Conservation (phyloP, 2,888 invertebrate genomes). For the Rapana venosa region DNA sequence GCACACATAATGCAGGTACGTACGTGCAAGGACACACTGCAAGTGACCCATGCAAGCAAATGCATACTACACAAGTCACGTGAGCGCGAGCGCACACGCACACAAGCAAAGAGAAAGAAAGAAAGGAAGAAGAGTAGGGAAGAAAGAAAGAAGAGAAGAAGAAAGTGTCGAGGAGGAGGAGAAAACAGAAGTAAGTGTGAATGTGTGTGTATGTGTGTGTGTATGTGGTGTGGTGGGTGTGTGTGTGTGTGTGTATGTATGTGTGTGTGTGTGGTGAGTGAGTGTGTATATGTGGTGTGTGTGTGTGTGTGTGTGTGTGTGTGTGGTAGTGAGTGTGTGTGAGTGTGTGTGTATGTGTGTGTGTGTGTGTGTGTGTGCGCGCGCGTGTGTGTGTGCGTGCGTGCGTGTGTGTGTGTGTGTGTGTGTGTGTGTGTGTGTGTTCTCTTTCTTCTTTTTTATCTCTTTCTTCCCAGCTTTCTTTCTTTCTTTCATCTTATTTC, state of each 20-base stretch:
- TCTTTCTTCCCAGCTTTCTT: neutral
- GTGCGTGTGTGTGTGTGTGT: conserved; percentile 33
- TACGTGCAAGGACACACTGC: too few relatives aligned
- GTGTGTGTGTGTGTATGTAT: neutral
- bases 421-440: neutral
- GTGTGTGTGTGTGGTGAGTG: neutral
- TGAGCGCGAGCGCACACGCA: too few relatives aligned
- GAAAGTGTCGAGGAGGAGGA: neutral
- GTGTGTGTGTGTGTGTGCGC: conserved; percentile 21
- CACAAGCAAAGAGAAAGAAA: too few relatives aligned
- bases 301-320: neutral
- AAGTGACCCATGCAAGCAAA: too few relatives aligned
- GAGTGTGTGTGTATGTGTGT: neutral
- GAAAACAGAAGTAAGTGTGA: neutral
- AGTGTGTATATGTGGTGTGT: neutral
- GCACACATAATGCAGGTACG: too few relatives aligned
- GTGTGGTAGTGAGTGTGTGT: conserved; percentile 8
- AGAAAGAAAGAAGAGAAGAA: neutral
- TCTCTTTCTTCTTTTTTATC: neutral
- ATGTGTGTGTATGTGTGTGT: neutral
- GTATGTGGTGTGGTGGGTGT: neutral
- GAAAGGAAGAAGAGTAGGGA: neutral
- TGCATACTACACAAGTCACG: too few relatives aligned
- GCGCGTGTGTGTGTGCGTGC: conserved; percentile 25
- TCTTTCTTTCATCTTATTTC: neutral